Evolutionary conservation across 2,888 invertebrate genomes (phyloP), one percentile per base, ranked within the genome.

Genomic region (Tenthredo distinguenda): DNA sequence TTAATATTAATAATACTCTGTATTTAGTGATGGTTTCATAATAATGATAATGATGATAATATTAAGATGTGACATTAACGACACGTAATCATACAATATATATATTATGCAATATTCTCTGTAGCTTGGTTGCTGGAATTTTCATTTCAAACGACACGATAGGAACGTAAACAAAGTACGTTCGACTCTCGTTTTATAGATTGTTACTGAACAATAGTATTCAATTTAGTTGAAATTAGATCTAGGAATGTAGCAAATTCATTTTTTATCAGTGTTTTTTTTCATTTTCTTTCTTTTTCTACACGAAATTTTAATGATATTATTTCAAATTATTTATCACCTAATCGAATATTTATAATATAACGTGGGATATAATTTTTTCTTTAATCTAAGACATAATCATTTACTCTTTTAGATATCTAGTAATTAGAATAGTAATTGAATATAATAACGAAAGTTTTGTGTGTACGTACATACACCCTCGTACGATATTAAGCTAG

Each of bases 1-100:
- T 91, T 90, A 91, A 91, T 92, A 90, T 90, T 90, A 92, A 92
- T 92, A 92, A 92, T 92, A 92, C 92, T 92, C 90, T 92, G 91
- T 92, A 91, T 90, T 89, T 88, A 89, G 89, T 90, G 91, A 91
- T 90, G 90, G 89, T 91, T 89, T 89, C 86, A 88, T 87, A 89
- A 88, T 88, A 87, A 86, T 86, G 87, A 86, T 85, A 83, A 84
- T 76, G 50, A 76, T 84, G 55, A 83, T 85, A 87, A 81, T 86
- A 87, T 85, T 85, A 85, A 87, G 87, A 58, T 74, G 85, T 86
- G 85, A 88, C 85, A 87, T 84, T 85, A 85, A 87, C 85, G 86
- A 87, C 86, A 89, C 87, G 86, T 86, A 86, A 87, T 86, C 89
- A 68, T 47, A 87, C 34, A 85, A 76, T 88, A 87, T 85, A 87